Base-by-base conservation (phyloP, 2,888 invertebrate species). In the Microctonus hyperodae region DNA sequence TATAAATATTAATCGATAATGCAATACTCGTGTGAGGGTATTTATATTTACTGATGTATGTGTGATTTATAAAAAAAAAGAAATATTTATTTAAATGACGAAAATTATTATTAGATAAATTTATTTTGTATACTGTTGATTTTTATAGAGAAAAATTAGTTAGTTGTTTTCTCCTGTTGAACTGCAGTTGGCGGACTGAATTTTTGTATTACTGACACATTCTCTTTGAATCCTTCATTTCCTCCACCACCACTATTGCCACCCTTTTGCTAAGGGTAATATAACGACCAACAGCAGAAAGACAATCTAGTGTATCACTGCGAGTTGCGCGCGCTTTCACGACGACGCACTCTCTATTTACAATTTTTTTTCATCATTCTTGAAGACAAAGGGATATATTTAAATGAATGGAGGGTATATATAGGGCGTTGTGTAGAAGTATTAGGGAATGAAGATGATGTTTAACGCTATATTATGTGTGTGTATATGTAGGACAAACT, bases 341-440 rank as follows among this genome's bases (percentile, higher is more conserved):
- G 58, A 25, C 58, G 58, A 58, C 58, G 58, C 58, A 58, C 37
- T 23, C 35, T 37, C n/a, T 58, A 40, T 58, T 58, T 58, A 58
- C 40, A 22, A 22, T 10, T 58, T 37, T 58, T 23, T 44, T n/a
- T n/a, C 44, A 16, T 7, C 16, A 4, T 44, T 44, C 16, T 16
- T 7, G 44, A 2, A 16, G 7, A 16, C 16, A n/a, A 44, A 44
- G 16, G 44, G 16, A 44, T 6, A 6, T 44, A 44, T 44, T 44
- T 16, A 44, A 44, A 44, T 44, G 44, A 44, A 44, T 44, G 44
- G 7, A 6, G n/a, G n/a, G n/a, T n/a, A n/a, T n/a, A n/a, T n/a
- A n/a, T n/a, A n/a, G n/a, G n/a, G n/a, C n/a, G n/a, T n/a, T n/a
- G n/a, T n/a, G n/a, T n/a, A n/a, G n/a, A n/a, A n/a, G n/a, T n/a